A percentile compares a stretch with the other conserved stretches of the same genome.
Evolutionary conservation across 1,140 invertebrate species (phyloP).

Genomic region (Sarcophaga bullata): DNA sequence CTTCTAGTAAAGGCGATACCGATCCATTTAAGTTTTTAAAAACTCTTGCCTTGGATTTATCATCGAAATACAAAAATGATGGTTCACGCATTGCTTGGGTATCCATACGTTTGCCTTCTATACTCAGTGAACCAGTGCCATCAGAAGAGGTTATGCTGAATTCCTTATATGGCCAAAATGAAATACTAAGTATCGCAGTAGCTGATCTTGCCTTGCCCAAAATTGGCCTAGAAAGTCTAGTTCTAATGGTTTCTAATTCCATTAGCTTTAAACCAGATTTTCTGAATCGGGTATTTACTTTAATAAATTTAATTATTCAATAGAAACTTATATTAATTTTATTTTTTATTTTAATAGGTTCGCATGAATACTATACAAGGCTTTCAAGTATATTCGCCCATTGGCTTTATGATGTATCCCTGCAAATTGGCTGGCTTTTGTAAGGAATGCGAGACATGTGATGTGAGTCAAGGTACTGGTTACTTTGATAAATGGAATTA

Average conservation of each 20-base stretch:
- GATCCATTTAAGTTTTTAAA: constrained; percentile 76
- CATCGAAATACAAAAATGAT: constrained; percentile 76
- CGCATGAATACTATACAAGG: constrained; percentile 86
- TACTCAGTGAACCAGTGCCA: constrained; percentile 50
- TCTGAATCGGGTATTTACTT: constrained; percentile 77
- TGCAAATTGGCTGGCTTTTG: constrained; percentile 68
- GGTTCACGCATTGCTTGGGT: constrained; percentile 77
- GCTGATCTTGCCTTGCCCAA: constrained; percentile 78
- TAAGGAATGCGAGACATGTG: constrained; percentile 71
- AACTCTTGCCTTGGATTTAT: constrained; percentile 70
- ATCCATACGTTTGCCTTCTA: constrained; percentile 72
- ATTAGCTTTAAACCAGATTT: constrained; percentile 81
- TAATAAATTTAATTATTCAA: neutral
- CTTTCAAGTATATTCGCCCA: constrained; percentile 83
- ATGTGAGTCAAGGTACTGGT: constrained; percentile 81
- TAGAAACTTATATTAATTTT: neutral
- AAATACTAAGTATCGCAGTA: constrained; percentile 73
- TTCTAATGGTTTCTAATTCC: constrained; percentile 74
- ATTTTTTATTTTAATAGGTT: constrained; percentile 68
- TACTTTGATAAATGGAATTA: constrained; percentile 81
- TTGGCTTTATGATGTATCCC: constrained; percentile 81
- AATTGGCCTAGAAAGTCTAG: constrained; percentile 75
- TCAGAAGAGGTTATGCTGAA: constrained; percentile 58
- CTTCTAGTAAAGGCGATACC: constrained; percentile 73
- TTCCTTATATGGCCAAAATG: constrained; percentile 60